phyloP scores from a whole-genome alignment of 1,140 invertebrate genomes.

The Drosophila navojoa region DNA sequence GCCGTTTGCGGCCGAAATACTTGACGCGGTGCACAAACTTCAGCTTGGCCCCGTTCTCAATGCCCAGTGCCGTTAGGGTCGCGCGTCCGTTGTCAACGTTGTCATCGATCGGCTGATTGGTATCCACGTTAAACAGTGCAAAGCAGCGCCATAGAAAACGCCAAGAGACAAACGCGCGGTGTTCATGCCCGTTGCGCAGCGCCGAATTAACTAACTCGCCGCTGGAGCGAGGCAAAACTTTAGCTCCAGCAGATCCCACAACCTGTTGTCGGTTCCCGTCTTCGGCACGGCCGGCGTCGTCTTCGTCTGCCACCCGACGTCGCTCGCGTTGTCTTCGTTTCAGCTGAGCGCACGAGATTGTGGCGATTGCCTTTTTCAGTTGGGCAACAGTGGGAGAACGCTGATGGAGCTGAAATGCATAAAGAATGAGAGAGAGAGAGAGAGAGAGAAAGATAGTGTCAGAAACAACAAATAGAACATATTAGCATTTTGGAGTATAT shows the following conservation, averaged over 20 bases:
- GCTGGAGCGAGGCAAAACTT: constrained; percentile 50
- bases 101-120: constrained; percentile 72
- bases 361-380: constrained; percentile 72
- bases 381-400: constrained; percentile 70
- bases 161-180: constrained; percentile 87
- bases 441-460: too few relatives aligned
- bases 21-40: constrained; percentile 86
- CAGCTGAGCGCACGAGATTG: constrained; percentile 63
- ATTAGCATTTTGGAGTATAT: background rate
- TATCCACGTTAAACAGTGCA: constrained; percentile 84
- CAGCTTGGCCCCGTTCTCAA: constrained; percentile 86
- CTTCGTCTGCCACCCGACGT: constrained; percentile 56
- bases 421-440: background rate
- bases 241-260: constrained; percentile 28
- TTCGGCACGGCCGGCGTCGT: constrained; percentile 5
- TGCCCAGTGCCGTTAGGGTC: constrained; percentile 86
- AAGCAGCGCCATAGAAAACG: constrained; percentile 88
- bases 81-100: constrained; percentile 84
- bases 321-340: constrained; percentile 64
- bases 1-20: constrained; percentile 69
- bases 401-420: constrained; percentile 63
- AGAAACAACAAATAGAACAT: background rate
- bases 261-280: constrained; percentile 51
- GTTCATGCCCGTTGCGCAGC: constrained; percentile 73
- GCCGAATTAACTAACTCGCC: constrained; percentile 79